phyloP scores from a whole-genome alignment of 2,113 vertebrate genomes.

The Caranx melampygus region DNA sequence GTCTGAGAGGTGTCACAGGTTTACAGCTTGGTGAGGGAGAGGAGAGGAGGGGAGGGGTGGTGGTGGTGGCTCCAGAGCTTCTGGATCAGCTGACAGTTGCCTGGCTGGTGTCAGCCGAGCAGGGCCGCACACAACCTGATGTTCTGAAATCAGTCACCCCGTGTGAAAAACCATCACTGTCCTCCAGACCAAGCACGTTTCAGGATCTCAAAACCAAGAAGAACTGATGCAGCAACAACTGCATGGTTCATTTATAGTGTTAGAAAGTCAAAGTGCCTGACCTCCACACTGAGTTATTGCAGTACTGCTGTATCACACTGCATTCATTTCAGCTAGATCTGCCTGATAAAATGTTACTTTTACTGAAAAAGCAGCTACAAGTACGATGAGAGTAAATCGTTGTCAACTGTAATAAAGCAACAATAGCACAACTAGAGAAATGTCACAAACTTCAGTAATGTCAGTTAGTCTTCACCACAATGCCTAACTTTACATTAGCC shows the following conservation, averaged over 20 bases:
- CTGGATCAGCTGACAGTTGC: constrained; percentile 52
- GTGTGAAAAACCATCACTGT: background rate
- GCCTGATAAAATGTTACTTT: background rate
- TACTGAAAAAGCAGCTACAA: background rate
- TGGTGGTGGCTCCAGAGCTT: constrained; percentile 23
- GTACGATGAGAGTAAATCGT: too few species aligned
- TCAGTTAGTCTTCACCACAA: too few species aligned
- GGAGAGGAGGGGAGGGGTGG: constrained; percentile 14
- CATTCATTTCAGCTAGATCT: background rate
- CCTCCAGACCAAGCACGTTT: background rate
- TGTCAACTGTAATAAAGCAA: too few species aligned
- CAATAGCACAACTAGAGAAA: too few species aligned
- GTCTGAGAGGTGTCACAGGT: constrained; percentile 59
- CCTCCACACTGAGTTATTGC: too few species aligned
- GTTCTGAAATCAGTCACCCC: constrained; percentile 16
- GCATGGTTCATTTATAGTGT: background rate
- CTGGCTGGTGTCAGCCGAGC: constrained; percentile 35
- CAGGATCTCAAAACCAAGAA: background rate
- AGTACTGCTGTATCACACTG: background rate
- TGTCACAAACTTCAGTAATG: too few species aligned
- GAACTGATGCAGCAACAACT: background rate
- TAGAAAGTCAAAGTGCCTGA: too few species aligned
- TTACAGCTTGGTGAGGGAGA: constrained; percentile 41
- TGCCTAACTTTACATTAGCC: too few species aligned
- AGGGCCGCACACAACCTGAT: background rate